Evolutionary conservation across 2,113 vertebrate species (phyloP).

Genomic region (Cinclus mexicanus): DNA sequence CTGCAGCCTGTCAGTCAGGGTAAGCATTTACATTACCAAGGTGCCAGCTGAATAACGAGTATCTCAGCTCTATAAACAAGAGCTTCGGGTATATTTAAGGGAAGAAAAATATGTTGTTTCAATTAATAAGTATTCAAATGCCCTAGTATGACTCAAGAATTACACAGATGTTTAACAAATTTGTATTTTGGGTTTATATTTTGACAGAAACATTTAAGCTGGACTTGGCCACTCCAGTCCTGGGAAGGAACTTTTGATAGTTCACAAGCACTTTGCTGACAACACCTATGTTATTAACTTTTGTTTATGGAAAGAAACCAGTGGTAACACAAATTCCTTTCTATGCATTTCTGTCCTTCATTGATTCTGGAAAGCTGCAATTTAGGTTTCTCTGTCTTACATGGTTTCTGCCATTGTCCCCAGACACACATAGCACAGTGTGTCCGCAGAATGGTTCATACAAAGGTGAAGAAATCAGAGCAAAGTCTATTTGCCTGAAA

Average conservation of each 20-base stretch:
- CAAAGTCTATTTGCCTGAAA: background rate
- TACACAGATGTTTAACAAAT: background rate
- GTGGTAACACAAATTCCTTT: background rate
- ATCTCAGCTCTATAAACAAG: background rate
- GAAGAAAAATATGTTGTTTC: background rate
- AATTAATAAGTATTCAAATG: background rate
- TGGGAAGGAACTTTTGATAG: background rate
- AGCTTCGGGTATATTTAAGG: background rate
- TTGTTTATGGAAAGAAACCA: background rate
- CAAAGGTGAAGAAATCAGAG: background rate
- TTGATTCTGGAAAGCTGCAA: background rate
- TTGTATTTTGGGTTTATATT: background rate
- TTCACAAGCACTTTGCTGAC: background rate
- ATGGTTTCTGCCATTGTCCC: background rate
- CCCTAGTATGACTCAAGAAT: background rate
- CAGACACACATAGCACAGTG: background rate
- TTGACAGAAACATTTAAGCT: background rate
- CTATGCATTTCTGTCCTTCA: background rate
- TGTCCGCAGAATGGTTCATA: background rate
- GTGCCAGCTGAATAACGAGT: background rate
- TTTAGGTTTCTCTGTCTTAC: background rate
- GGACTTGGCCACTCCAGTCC: background rate
- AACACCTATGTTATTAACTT: background rate
- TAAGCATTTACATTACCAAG: background rate
- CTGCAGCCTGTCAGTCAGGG: background rate